Percentiles rank a stretch among this genome's conserved stretches.
phyloP scores from a whole-genome alignment of 2,797 vertebrate species.

The Gymnodraco acuticeps region DNA sequence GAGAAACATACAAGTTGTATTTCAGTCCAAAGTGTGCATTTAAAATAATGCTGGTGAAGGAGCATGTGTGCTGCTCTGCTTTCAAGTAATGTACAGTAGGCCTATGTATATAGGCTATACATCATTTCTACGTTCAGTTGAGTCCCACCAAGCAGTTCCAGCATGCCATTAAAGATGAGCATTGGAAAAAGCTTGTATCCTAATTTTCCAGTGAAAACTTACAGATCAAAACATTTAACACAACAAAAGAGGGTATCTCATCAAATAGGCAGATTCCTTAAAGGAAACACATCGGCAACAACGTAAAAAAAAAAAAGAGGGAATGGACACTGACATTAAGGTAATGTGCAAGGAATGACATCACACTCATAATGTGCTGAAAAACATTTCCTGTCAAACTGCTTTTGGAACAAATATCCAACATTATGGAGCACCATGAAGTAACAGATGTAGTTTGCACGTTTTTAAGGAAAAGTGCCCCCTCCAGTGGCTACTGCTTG shows the following conservation, averaged over 20 bases:
- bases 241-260: slow-evolving; percentile 10
- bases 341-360: slow-evolving; percentile 54
- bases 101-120: slow-evolving; percentile 26
- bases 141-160: slow-evolving; percentile 29
- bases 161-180: slow-evolving; percentile 26
- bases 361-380: slow-evolving; percentile 34
- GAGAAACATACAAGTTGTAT: slow-evolving; percentile 15
- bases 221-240: slow-evolving; percentile 10
- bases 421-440: slow-evolving; percentile 38
- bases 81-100: slow-evolving; percentile 46
- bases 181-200: slow-evolving; percentile 20
- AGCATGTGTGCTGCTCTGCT: slow-evolving; percentile 42
- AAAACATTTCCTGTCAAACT: slow-evolving; percentile 37
- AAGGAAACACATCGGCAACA: slow-evolving; percentile 21
- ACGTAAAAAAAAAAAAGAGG: neutral
- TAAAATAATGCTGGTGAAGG: slow-evolving; percentile 65
- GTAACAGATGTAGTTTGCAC: slow-evolving; percentile 16
- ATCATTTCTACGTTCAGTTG: slow-evolving; percentile 32
- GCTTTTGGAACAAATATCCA: slow-evolving; percentile 24
- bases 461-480: slow-evolving; percentile 43
- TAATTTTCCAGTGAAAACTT: slow-evolving; percentile 52
- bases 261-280: slow-evolving; percentile 27
- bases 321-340: slow-evolving; percentile 39
- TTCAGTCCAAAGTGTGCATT: slow-evolving; percentile 34
- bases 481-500: slow-evolving; percentile 52